Evolutionary conservation across 2,888 invertebrate species (phyloP).

Genomic region (Pollenia labialis): DNA sequence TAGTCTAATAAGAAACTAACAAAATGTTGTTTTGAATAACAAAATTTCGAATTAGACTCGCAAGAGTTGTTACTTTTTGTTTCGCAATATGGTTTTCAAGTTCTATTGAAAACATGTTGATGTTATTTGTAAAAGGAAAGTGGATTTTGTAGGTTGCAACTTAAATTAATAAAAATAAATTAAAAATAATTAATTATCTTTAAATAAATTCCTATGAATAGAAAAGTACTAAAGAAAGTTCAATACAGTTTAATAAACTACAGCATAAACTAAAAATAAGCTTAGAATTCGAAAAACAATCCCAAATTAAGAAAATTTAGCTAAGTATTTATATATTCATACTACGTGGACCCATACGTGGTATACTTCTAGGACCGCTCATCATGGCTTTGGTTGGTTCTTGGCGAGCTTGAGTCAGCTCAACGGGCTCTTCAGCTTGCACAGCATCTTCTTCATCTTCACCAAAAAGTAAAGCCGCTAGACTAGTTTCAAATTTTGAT

Average conservation of each 20-base stretch:
- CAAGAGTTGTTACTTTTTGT: conserved; percentile 79
- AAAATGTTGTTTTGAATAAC: conserved; percentile 12
- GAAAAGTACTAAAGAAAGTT: conserved; percentile 35
- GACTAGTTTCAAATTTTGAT: conserved; percentile 82
- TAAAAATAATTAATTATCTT: conserved; percentile 26
- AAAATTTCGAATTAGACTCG: conserved; percentile 83
- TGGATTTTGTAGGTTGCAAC: conserved; percentile 1
- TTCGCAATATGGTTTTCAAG: background rate
- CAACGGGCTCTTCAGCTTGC: conserved; percentile 75
- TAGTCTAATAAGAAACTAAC: conserved; percentile 83
- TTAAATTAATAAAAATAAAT: conserved; percentile 45
- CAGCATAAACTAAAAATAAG: conserved; percentile 73
- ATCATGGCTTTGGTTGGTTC: conserved; percentile 74
- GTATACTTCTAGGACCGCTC: conserved; percentile 78
- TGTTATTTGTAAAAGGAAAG: background rate
- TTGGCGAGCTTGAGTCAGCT: conserved; percentile 72
- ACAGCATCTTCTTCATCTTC: conserved; percentile 80
- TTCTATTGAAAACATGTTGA: conserved; percentile 21
- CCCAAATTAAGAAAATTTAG: conserved; percentile 43
- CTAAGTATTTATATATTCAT: conserved; percentile 75
- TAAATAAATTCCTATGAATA: conserved; percentile 41
- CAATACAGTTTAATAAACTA: conserved; percentile 76
- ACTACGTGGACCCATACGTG: conserved; percentile 81
- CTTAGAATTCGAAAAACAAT: conserved; percentile 62
- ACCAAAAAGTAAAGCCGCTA: conserved; percentile 83